Base-by-base conservation (phyloP, 2,797 vertebrate genomes). In the Danionella dracula region DNA sequence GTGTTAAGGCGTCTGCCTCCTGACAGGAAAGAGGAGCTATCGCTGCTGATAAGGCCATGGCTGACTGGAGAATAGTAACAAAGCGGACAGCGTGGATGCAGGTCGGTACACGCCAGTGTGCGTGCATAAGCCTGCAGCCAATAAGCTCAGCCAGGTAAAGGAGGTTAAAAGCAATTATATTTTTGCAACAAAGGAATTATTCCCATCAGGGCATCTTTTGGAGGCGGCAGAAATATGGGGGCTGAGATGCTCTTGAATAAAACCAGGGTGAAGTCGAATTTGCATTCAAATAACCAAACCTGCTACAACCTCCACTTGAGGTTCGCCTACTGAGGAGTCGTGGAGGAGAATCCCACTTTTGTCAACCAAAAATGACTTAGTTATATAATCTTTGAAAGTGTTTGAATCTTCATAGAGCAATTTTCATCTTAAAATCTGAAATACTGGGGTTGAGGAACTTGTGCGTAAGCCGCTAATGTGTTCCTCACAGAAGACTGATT, bases 401-500 rank as follows among this genome's bases (percentile, higher is more conserved):
- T n/a, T n/a, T n/a, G n/a, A n/a, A n/a, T n/a, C n/a, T 27, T 27
- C 23, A 3, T 27, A 27, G 23, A 27, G 23, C 23, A 27, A 3
- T n/a, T n/a, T 6, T 3, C 23, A 6, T 27, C 23, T 6, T 27
- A 27, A 27, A 27, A 27, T 3, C 23, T 27, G 66, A 50, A n/a
- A n/a, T n/a, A n/a, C n/a, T n/a, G n/a, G n/a, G n/a, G n/a, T n/a
- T n/a, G n/a, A 74, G 70, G 67, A 64, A 61, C 51, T 78, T 79
- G 80, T 85, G 80, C 63, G 67, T 76, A 74, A 68, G 79, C 77
- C 72, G 73, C 76, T 76, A 82, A 85, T 83, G 83, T 81, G 71
- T 64, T 55, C 72, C 59, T 23, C 60, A 78, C 75, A 72, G 78
- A 73, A 35, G 68, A 70, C 72, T 68, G 82, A 73, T 59, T 78